Base-by-base conservation (phyloP, 2,797 vertebrate species). In the Holocentrus rufus region DNA sequence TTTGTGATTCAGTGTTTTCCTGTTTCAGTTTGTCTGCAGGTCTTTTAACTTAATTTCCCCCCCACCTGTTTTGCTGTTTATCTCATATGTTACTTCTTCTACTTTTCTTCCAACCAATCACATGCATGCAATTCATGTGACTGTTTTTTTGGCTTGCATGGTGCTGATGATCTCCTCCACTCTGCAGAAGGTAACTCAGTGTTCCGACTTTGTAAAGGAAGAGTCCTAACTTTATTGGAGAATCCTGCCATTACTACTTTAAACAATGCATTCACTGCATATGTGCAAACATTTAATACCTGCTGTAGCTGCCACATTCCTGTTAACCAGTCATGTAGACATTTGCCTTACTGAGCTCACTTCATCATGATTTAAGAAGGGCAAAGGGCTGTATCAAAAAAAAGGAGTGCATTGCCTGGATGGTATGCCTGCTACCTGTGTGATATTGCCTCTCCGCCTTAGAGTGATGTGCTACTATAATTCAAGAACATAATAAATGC, bases 91-190 rank as follows among this genome's bases (percentile, higher is more conserved):
- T 94, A 94, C 93, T 90, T 95, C 92, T 93, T 95, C 93, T 93
- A 94, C 93, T 95, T 95, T 96, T 95, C 95, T 96, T 96, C 96
- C 94, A 95, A 95, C 94, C 95, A 94, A 95, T 97, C 95, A 95
- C 95, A 93, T 93, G 92, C 95, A 94, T 96, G 94, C 95, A 90
- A 95, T 95, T 95, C 95, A 96, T 96, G 95, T 96, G 94, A 94
- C 95, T 97, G 73, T 95, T 97, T 95, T 94, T 95, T 95, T 97
- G 96, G 93, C 95, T 96, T 97, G 95, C 95, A 97, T 97, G 96
- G 94, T 95, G 96, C 94, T 95, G 96, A 82, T 88, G 96, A 95
- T 94, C 94, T 94, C 94, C 92, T 96, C 95, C 94, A 88, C 95
- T 93, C 93, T 93, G 95, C 91, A 92, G 97, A 99, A 98, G 98